Evolutionary conservation across 2,888 invertebrate species (phyloP), one percentile per base, ranked within the genome.

Genomic region (Alloplasta piceator): DNA sequence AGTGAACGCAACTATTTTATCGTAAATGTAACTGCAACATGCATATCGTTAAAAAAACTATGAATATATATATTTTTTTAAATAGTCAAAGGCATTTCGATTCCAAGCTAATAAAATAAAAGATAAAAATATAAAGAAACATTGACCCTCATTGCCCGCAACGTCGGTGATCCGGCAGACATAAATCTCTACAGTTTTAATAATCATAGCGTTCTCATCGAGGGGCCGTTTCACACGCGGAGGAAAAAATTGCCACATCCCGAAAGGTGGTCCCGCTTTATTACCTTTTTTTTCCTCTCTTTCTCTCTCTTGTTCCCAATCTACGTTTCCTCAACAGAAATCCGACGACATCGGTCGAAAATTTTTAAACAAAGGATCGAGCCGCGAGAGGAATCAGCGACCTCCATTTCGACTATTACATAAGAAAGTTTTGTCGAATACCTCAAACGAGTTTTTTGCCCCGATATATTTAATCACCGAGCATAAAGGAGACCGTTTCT

Each of bases 351-450:
- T 39, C 71, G 56, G 78, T 72, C 60, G 58, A 14, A 67, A 64
- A 52, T 61, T 52, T 26, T 26, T 78, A 61, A 72, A 78, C 46
- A 66, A 66, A 61, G 63, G 38, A 38, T 36, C 14, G 14, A 63
- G 36, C 52, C 16, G 26, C 36, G n/a, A 6, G 26, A 39, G 7
- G 60, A 61, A 76, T 63, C 64, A 36, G 52, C 12, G 5, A 58
- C 66, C 50, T 38, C 43, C 12, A 36, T 71, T n/a, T n/a, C 41
- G 16, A 10, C 43, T 64, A 46, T 56, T 64, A 52, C 36, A 46
- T 12, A 26, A 43, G 36, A 14, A 63, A 55, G 10, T 26, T 55
- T 55, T n/a, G 43, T 1, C 63, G 26, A 16, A 61, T 36, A 12
- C n/a, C 12, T 16, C 12, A 26, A 6, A 14, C 48, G 10, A 26